Conservation (phyloP, 2,888 invertebrate genomes). For the Leptinotarsa juncta region DNA sequence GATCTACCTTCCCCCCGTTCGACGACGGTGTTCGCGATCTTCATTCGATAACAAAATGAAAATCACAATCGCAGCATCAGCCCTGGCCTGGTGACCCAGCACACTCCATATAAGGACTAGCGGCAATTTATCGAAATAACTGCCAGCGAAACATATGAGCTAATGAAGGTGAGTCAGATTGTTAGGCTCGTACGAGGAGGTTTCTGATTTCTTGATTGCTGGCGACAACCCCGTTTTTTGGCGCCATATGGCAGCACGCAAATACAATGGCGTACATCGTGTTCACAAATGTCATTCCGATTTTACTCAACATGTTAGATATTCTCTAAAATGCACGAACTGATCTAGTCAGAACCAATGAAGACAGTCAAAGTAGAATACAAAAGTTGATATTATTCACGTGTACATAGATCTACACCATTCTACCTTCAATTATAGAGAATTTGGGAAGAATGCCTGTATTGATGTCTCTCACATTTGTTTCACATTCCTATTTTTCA, state of each 20-base stretch:
- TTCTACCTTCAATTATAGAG: too few species aligned
- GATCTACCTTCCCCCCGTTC: too few species aligned
- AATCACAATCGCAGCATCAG: conserved; percentile 19
- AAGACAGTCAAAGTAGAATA: too few species aligned
- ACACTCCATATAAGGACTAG: conserved; percentile 44
- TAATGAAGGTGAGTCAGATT: conserved; percentile 42
- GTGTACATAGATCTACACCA: too few species aligned
- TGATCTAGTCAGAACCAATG: too few species aligned
- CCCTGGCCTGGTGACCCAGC: conserved; percentile 51
- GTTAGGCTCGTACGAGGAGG: conserved; percentile 25
- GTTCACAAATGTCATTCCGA: background rate
- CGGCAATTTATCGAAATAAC: conserved; percentile 37
- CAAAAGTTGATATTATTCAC: too few species aligned
- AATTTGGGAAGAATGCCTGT: too few species aligned
- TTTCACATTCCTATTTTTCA: too few species aligned
- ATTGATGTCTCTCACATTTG: too few species aligned
- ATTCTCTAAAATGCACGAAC: too few species aligned
- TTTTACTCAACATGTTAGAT: background rate
- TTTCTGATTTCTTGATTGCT: conserved; percentile 21
- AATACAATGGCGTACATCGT: conserved; percentile 13
- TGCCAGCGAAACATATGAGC: conserved; percentile 32
- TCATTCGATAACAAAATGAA: conserved; percentile 3
- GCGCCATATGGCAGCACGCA: conserved; percentile 27
- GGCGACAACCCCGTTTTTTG: conserved; percentile 34
- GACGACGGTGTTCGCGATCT: background rate